phyloP scores from a whole-genome alignment of 2,113 vertebrate genomes.

The Actenoides hombroni region DNA sequence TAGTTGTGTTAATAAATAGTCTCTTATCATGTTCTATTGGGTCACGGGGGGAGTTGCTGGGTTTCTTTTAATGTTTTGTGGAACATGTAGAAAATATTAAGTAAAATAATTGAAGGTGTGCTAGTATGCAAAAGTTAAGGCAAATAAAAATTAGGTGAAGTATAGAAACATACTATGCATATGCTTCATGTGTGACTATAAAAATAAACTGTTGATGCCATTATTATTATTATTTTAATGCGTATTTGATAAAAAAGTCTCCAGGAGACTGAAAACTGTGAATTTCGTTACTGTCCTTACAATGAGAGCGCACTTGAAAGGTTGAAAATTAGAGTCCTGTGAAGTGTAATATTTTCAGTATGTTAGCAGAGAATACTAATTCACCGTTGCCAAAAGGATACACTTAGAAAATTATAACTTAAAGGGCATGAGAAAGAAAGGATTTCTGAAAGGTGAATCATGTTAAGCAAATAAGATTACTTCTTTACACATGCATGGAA shows the following conservation, averaged over 20 bases:
- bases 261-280: not conserved
- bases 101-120: not conserved
- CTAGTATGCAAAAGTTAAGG: not conserved
- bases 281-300: not conserved
- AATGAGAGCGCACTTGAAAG: not conserved
- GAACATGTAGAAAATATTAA: not conserved
- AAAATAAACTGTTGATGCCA: not conserved
- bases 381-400: not conserved
- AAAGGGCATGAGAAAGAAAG: not conserved
- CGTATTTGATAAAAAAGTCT: not conserved
- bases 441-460: constrained; percentile 3
- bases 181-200: not conserved
- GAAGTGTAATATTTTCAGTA: not conserved
- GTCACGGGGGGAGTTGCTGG: not conserved
- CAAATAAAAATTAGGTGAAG: not conserved
- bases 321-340: not conserved
- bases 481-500: not conserved
- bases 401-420: not conserved
- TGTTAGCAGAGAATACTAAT: not conserved
- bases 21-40: not conserved
- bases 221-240: not conserved
- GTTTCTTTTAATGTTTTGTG: not conserved
- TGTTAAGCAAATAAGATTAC: not conserved
- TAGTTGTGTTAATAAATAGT: not conserved
- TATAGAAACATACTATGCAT: not conserved